phyloP scores from a whole-genome alignment of 30 jellyfish, hydroid and myxozoan species.

The Chrysaora quinquecirrha region DNA sequence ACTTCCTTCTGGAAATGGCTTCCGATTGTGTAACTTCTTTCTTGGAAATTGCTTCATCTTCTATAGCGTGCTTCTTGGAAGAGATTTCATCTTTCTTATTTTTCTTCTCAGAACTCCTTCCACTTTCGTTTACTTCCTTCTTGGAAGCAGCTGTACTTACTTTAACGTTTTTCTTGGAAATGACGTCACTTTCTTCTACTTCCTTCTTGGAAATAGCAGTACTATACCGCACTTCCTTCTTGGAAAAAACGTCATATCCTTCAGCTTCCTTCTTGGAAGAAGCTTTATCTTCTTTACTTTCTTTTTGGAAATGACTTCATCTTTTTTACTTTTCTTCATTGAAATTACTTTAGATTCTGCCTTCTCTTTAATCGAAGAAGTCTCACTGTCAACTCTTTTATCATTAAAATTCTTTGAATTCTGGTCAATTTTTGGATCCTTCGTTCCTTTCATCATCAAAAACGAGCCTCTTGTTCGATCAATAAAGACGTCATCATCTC shows the following conservation, averaged over 20 bases:
- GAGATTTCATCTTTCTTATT: background rate
- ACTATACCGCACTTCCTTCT: background rate
- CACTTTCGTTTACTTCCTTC: background rate
- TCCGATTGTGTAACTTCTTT: background rate
- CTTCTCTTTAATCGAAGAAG: too few relatives aligned
- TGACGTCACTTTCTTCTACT: background rate
- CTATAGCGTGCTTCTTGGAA: background rate
- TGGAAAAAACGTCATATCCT: background rate
- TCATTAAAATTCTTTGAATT: too few relatives aligned
- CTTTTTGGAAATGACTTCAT: background rate
- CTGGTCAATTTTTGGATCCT: too few relatives aligned
- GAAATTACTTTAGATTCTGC: too few relatives aligned
- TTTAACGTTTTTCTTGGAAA: background rate
- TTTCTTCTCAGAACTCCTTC: background rate
- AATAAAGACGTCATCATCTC: background rate
- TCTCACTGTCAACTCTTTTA: background rate
- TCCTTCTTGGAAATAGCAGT: background rate
- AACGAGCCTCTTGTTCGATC: background rate
- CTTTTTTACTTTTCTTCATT: too few relatives aligned
- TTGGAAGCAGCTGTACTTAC: background rate
- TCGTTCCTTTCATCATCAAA: background rate
- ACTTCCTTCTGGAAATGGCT: background rate
- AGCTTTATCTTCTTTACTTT: background rate
- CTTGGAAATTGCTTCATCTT: background rate
- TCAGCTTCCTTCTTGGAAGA: too few relatives aligned